Base-by-base conservation (phyloP, 2,888 invertebrate species). In the Parnassius glacialis region DNA sequence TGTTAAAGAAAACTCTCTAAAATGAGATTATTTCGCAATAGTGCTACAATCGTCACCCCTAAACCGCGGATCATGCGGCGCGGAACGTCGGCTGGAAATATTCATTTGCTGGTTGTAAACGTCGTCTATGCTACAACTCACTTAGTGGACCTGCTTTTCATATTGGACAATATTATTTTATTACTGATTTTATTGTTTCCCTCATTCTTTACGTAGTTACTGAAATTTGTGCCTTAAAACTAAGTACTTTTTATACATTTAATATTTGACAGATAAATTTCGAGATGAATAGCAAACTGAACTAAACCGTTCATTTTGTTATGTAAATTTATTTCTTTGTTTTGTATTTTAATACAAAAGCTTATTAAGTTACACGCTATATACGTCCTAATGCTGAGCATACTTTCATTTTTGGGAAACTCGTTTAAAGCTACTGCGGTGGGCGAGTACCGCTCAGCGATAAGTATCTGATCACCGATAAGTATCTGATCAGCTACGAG, bases 381-480 rank as follows among this genome's bases (percentile, higher is more conserved):
- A n/a, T n/a, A n/a, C n/a, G n/a, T n/a, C n/a, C n/a, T n/a, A n/a
- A n/a, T n/a, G n/a, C n/a, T n/a, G n/a, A n/a, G n/a, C n/a, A n/a
- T n/a, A n/a, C 25, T 25, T 25, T 25, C 25, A 2, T 25, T 25
- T 25, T 5, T 7, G 3, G 5, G 90, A 89, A 90, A 90, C 90
- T 90, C 90, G 87, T 90, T 91, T 91, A 91, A 85, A 82, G 79
- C 79, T 79, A 79, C 79, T 85, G 89, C 83, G 88, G 89, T 81
- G 83, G 87, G 83, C 83, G 82, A 59, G 78, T 70, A 71, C 75
- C 69, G 68, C 68, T 75, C 68, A 65, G 65, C 55, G 42, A 43
- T 56, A 70, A 53, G 62, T 51, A 73, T 64, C 71, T 71, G n/a
- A n/a, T n/a, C n/a, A n/a, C n/a, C n/a, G n/a, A n/a, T n/a, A n/a